Evolutionary conservation across 1,140 invertebrate species (phyloP).

Genomic region (Drosophila insularis): DNA sequence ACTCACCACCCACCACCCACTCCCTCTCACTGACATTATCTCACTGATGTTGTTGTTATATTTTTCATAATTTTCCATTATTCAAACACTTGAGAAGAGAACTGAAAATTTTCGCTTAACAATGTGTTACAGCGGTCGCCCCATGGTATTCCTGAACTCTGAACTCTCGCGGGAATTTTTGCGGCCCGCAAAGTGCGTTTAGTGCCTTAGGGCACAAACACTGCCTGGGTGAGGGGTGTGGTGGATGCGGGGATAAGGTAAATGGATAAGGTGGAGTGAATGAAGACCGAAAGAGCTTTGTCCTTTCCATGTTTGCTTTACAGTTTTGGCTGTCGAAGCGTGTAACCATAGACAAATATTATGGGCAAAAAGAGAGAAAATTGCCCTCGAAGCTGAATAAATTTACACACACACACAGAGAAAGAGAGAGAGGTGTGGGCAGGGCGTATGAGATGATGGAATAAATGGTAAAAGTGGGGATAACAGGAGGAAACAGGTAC

Average conservation of each 20-base stretch:
- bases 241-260: constrained; percentile 11
- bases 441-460: not conserved
- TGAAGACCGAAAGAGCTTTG: constrained; percentile 14
- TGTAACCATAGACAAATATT: constrained; percentile 78
- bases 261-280: not conserved
- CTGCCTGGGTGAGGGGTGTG: not conserved
- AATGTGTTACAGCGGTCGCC: constrained; percentile 3
- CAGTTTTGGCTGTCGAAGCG: constrained; percentile 81
- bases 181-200: constrained; percentile 69
- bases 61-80: constrained; percentile 81
- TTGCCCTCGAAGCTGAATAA: constrained; percentile 75
- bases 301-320: constrained; percentile 70
- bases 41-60: constrained; percentile 58
- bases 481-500: constrained; percentile 47
- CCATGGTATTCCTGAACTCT: not conserved
- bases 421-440: constrained; percentile 18
- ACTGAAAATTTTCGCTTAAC: constrained; percentile 2
- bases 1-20: not conserved
- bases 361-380: constrained; percentile 52
- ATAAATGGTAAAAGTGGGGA: not conserved
- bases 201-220: constrained; percentile 25
- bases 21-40: not conserved
- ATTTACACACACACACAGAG: constrained; percentile 55
- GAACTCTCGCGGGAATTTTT: constrained; percentile 66
- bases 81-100: constrained; percentile 70